Percentiles rank a stretch among this genome's conserved stretches.
phyloP scores from a whole-genome alignment of 2,888 invertebrate species.

The Drosophila yooni region DNA sequence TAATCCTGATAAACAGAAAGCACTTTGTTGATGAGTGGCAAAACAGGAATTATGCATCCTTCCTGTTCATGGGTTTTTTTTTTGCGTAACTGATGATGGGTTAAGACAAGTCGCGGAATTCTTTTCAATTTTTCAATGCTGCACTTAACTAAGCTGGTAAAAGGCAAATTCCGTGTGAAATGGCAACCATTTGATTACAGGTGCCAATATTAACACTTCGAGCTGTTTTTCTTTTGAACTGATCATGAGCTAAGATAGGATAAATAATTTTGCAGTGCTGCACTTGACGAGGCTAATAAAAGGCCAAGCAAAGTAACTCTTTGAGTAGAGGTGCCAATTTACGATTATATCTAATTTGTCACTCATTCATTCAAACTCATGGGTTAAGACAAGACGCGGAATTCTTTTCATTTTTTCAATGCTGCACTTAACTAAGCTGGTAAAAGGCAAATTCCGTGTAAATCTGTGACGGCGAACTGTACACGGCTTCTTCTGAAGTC shows the following conservation, averaged over 20 bases:
- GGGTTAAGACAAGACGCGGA: neutral
- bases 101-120: neutral
- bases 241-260: neutral
- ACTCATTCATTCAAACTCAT: neutral
- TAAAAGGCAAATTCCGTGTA: neutral
- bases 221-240: neutral
- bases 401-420: neutral
- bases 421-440: neutral
- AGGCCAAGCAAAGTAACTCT: neutral
- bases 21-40: neutral
- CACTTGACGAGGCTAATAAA: neutral
- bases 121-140: neutral
- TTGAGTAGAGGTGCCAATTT: neutral
- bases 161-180: neutral
- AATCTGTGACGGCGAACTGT: neutral
- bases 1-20: neutral
- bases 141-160: neutral
- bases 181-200: neutral
- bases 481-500: neutral
- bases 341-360: neutral
- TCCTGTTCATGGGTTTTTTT: slow-evolving; percentile 6
- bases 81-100: neutral
- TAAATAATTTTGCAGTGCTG: neutral
- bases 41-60: neutral
- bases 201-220: neutral